These are phyloP conservation scores for Anastrepha ludens DNA, from an alignment of 1,140 invertebrate genomes.

Conservation along the genomic window DNA sequence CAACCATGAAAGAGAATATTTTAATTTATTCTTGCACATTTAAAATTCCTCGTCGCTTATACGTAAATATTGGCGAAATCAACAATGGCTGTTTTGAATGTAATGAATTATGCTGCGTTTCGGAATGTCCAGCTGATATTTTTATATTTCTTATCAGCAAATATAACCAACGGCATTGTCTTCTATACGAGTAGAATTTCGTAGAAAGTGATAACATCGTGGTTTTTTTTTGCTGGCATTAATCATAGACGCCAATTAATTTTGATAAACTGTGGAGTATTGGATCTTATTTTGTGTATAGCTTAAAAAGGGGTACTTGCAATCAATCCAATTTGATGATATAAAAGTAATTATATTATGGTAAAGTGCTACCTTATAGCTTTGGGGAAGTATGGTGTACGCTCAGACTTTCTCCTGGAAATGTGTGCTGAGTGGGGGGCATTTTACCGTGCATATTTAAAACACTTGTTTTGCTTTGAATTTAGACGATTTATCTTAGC, in stretches of 20 bases:
- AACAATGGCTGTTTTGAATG: neutral
- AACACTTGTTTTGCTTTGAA: no score
- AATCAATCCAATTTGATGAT: neutral
- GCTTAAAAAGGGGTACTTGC: neutral
- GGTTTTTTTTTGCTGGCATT: neutral
- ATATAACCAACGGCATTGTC: neutral
- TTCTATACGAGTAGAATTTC: neutral
- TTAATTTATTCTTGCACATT: neutral
- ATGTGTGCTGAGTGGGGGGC: no score
- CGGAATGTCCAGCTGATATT: neutral
- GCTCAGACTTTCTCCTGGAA: no score
- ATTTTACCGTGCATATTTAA: no score
- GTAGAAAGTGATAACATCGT: neutral
- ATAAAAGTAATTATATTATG: no score
- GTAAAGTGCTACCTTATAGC: no score
- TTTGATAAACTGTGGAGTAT: neutral
- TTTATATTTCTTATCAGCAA: neutral
- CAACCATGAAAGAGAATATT: conserved; percentile 23
- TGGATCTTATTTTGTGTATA: neutral
- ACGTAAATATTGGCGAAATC: neutral
- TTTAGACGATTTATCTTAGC: no score
- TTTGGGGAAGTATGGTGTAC: no score
- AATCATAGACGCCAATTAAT: neutral
- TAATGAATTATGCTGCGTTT: neutral
- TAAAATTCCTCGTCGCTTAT: neutral